Evolutionary conservation across 2,888 invertebrate species (phyloP), one percentile per base, ranked within the genome.

Genomic region (Serrognathus titanus): DNA sequence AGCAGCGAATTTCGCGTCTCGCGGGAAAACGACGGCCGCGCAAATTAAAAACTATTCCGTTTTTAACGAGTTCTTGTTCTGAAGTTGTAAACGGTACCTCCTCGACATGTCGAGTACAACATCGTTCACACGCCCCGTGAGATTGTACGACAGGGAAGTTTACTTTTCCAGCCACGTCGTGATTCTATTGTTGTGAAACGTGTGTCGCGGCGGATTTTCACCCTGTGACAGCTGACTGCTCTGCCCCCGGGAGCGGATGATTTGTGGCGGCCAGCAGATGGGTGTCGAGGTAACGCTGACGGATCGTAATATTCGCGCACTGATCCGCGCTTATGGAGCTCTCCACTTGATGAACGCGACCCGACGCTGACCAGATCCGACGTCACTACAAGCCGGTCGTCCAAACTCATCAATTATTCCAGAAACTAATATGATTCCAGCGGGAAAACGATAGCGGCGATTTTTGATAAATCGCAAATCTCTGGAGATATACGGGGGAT

Each of bases 141-240:
- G 68, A 59, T 59, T 48, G 63, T 57, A 56, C 63, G 63, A 64
- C 66, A 66, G 45, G 24, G 35, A 35, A 31, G 41, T 43, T 52
- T 72, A 71, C 72, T 71, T 76, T 77, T 76, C 76, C 71, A 66
- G 68, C 75, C 76, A 77, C 76, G 76, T 76, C 74, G 73, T 70
- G 75, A 75, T 76, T 77, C 75, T 75, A 77, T 77, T 65, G 63
- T 65, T 62, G 59, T 59, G 62, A 62, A 62, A 75, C 75, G 76
- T 57, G 57, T 57, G 57, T 57, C 57, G 53, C 49, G 45, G 43
- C 57, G 57, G 57, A 57, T 57, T 57, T 73, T 72, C 71, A 69
- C 71, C 67, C 69, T 73, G 74, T 75, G 75, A 76, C 75, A 76
- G 76, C 69, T 74, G 75, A 75, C 71, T 72, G 72, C 62, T 55